Conservation (phyloP, 2,888 invertebrate species). For the Xanthia icteritia region DNA sequence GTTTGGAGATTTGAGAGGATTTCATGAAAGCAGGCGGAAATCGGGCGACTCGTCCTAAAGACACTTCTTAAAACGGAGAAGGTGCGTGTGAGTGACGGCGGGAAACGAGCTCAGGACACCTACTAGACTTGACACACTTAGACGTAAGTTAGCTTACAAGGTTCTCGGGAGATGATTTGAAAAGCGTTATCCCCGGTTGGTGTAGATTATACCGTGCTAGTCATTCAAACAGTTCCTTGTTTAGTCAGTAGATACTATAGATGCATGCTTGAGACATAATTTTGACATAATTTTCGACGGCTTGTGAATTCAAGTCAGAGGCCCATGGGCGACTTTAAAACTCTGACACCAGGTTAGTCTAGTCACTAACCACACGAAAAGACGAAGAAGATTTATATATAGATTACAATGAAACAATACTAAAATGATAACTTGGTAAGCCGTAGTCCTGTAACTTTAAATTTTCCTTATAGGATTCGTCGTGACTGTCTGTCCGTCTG, state of each 20-base stretch:
- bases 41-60: slow-evolving; percentile 76
- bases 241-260: not conserved
- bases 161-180: not conserved
- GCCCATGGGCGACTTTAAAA: no score
- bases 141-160: not conserved
- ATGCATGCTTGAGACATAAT: not conserved
- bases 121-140: not conserved
- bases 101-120: slow-evolving; percentile 8
- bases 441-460: not conserved
- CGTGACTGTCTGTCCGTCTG: no score
- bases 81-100: slow-evolving; percentile 46
- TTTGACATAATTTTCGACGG: no score
- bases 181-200: not conserved
- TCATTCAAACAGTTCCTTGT: not conserved
- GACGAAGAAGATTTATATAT: not conserved
- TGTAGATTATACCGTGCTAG: not conserved
- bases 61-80: slow-evolving; percentile 68
- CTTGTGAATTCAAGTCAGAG: no score
- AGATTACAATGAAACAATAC: not conserved
- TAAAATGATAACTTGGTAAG: not conserved
- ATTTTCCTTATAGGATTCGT: not conserved
- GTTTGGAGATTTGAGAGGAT: slow-evolving; percentile 65
- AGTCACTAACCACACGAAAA: no score
- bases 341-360: no score
- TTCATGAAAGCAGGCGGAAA: slow-evolving; percentile 77